Conservation (phyloP, 1,140 invertebrate genomes). For the Drosophila pseudoobscura region DNA sequence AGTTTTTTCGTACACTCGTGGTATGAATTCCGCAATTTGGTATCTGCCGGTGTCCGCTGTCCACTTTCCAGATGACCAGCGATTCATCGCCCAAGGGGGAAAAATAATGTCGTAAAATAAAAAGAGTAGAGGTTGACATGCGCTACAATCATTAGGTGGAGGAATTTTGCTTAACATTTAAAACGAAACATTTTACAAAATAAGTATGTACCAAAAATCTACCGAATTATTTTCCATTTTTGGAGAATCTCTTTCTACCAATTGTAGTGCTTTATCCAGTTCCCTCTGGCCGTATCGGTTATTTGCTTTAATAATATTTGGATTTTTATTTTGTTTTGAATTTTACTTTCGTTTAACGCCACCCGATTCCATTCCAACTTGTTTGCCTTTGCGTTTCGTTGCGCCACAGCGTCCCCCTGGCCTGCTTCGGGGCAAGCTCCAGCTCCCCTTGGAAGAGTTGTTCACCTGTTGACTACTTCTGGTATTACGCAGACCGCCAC, state of each 20-base stretch:
- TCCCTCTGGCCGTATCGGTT: conserved; percentile 32
- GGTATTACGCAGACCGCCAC: conserved; percentile 66
- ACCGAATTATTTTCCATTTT: too few relatives aligned
- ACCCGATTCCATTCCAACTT: conserved; percentile 56
- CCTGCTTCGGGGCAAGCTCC: conserved; percentile 10
- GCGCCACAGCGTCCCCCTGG: conserved; percentile 39
- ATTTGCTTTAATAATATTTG: conserved; percentile 51
- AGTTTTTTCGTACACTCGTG: conserved; percentile 51
- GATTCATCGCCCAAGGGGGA: not conserved
- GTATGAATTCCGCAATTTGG: conserved; percentile 58
- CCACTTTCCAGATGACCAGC: conserved; percentile 11
- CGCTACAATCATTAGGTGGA: not conserved
- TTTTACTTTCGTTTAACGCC: conserved; percentile 71
- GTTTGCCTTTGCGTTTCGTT: conserved; percentile 48
- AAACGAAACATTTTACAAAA: too few relatives aligned
- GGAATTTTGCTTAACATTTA: not conserved
- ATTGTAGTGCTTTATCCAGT: conserved; percentile 22
- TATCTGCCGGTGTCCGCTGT: conserved; percentile 1
- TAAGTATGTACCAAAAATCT: too few relatives aligned
- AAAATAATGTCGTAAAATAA: conserved; percentile 35
- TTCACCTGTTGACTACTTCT: conserved; percentile 78
- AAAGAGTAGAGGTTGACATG: conserved; percentile 7
- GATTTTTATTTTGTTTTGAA: conserved; percentile 61
- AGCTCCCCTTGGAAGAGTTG: conserved; percentile 50
- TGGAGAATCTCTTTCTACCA: too few relatives aligned